phyloP scores from a whole-genome alignment of 2,888 invertebrate species.

The Caenorhabditis sp. region DNA sequence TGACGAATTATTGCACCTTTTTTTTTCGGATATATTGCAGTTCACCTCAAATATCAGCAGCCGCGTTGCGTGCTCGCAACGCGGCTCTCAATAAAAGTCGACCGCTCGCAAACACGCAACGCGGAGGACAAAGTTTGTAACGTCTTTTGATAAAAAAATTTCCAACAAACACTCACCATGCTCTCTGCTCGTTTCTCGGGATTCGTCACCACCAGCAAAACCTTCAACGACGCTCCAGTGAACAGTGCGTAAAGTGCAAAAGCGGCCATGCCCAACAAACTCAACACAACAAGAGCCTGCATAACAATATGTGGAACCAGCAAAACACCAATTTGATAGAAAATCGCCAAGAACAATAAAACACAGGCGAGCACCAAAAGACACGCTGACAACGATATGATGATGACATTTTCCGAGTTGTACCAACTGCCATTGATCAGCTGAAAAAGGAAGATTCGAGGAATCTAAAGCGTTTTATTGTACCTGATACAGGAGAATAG shows the following conservation, averaged over 20 bases:
- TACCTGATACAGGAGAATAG: slow-evolving; percentile 30
- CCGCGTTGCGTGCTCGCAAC: too few species aligned
- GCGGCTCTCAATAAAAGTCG: too few species aligned
- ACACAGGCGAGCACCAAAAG: slow-evolving; percentile 28
- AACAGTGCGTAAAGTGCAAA: slow-evolving; percentile 33
- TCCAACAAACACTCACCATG: slow-evolving; percentile 17
- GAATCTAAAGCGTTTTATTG: background rate
- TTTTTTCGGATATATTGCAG: too few species aligned
- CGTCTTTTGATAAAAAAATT: too few species aligned
- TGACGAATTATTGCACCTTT: too few species aligned
- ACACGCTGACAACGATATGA: slow-evolving; percentile 19
- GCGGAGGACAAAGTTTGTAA: too few species aligned
- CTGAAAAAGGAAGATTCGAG: slow-evolving; percentile 10
- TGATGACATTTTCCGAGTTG: slow-evolving; percentile 20
- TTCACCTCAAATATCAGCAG: too few species aligned
- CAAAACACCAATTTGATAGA: slow-evolving; percentile 20
- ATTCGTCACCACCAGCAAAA: slow-evolving; percentile 24
- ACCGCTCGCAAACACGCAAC: too few species aligned
- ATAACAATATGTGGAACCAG: slow-evolving; percentile 38
- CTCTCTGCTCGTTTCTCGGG: slow-evolving; percentile 23
- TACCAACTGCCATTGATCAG: slow-evolving; percentile 25
- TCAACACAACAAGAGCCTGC: slow-evolving; percentile 25
- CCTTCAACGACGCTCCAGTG: slow-evolving; percentile 26
- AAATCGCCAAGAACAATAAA: slow-evolving; percentile 32
- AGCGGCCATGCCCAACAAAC: slow-evolving; percentile 22